Conservation (phyloP, 1,140 invertebrate genomes). For the Akabosia matsudoensis region DNA sequence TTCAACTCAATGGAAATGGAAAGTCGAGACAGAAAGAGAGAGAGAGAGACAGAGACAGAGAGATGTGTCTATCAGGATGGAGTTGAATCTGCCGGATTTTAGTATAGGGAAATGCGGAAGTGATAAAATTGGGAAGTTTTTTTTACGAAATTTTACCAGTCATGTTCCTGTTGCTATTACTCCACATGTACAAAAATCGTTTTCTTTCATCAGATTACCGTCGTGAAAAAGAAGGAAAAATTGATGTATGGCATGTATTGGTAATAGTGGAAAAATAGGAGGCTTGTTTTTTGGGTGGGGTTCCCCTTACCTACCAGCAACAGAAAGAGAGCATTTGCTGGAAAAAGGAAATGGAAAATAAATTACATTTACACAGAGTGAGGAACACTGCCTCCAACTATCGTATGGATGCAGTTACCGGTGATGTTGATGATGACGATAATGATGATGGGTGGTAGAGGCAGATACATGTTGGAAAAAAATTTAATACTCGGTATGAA, state of each 20-base stretch:
- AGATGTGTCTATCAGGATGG: too few relatives aligned
- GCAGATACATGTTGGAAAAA: background rate
- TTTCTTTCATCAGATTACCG: background rate
- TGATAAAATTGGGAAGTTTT: too few relatives aligned
- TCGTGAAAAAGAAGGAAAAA: background rate
- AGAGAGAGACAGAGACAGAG: too few relatives aligned
- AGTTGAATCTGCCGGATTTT: too few relatives aligned
- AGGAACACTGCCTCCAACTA: background rate
- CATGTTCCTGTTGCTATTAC: background rate
- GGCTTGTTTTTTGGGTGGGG: slow-evolving; percentile 7
- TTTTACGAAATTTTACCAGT: too few relatives aligned
- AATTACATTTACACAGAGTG: background rate
- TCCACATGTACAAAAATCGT: background rate
- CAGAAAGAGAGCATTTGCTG: background rate
- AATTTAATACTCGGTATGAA: too few relatives aligned
- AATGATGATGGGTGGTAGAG: background rate
- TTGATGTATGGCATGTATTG: background rate
- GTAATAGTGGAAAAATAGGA: background rate
- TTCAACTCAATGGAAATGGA: too few relatives aligned
- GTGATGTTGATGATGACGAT: background rate
- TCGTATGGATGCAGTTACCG: too few relatives aligned
- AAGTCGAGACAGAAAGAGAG: too few relatives aligned
- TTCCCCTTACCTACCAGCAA: background rate
- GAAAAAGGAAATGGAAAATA: background rate
- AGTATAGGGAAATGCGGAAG: too few relatives aligned